Percentiles rank a stretch among this genome's conserved stretches.
These are phyloP conservation scores for Hycleus phaleratus DNA, from an alignment of 1,140 invertebrate genomes.

Conservation along the genomic window DNA sequence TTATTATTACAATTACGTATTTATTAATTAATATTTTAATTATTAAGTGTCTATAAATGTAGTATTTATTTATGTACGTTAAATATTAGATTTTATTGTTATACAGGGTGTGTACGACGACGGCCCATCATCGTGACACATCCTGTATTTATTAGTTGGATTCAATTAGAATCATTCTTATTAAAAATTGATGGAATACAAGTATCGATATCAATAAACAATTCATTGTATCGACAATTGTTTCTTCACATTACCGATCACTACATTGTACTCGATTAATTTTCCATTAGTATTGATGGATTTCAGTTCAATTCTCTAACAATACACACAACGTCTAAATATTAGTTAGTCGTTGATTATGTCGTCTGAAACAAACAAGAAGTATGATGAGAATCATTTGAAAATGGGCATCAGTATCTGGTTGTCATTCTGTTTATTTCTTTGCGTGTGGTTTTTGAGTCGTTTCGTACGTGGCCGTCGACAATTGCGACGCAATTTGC, in stretches of 20 bases:
- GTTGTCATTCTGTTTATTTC: conserved; percentile 22
- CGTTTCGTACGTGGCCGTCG: conserved; percentile 24
- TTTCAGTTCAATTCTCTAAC: not conserved
- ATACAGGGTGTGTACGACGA: not conserved
- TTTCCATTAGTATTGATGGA: no score
- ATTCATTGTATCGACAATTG: no score
- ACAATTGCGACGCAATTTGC: conserved; percentile 23
- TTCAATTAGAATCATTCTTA: no score
- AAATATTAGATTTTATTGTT: not conserved
- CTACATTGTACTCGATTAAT: no score
- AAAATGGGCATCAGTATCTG: conserved; percentile 24
- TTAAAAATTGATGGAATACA: no score
- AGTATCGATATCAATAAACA: no score
- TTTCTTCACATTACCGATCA: no score
- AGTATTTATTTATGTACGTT: not conserved
- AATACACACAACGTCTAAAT: not conserved
- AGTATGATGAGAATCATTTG: not conserved
- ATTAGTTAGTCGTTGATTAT: not conserved
- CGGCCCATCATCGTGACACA: no score
- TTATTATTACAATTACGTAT: not conserved
- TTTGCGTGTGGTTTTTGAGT: conserved; percentile 27
- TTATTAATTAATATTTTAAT: not conserved
- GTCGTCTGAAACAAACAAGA: not conserved
- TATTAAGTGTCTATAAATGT: not conserved
- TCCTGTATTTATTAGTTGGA: no score